phyloP scores from a whole-genome alignment of 2,888 invertebrate genomes.

The Agrotis exclamationis region DNA sequence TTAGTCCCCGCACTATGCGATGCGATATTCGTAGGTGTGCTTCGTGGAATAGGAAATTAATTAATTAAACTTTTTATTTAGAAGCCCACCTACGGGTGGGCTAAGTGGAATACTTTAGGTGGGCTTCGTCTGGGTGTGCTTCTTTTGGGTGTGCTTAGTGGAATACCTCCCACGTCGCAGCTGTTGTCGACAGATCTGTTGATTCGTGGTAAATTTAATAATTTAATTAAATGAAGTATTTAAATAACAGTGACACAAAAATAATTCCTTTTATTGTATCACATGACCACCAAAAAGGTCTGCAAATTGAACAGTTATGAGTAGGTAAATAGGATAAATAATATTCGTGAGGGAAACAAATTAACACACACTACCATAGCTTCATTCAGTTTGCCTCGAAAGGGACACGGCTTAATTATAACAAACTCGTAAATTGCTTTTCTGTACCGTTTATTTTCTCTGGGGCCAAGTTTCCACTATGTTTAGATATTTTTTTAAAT shows the following conservation, averaged over 20 bases:
- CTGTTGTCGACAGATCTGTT: not conserved
- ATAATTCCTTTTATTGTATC: too few relatives aligned
- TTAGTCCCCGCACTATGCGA: too few relatives aligned
- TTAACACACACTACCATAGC: constrained; percentile 31
- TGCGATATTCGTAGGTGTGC: too few relatives aligned
- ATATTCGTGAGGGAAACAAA: constrained; percentile 31
- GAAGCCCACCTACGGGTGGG: too few relatives aligned
- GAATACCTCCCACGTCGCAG: not conserved
- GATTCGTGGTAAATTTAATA: not conserved
- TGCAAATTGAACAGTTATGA: constrained; percentile 20
- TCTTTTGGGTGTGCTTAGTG: too few relatives aligned
- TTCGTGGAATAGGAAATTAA: too few relatives aligned
- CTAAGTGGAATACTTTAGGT: too few relatives aligned
- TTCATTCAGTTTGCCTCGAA: constrained; percentile 35
- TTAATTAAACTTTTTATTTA: too few relatives aligned
- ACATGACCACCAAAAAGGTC: not conserved
- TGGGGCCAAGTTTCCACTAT: constrained; percentile 4
- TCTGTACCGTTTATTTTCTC: constrained; percentile 28
- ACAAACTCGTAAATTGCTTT: constrained; percentile 47
- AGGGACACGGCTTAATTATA: constrained; percentile 45
- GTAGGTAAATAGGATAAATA: constrained; percentile 3
- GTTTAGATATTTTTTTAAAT: constrained; percentile 16
- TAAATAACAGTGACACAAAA: not conserved
- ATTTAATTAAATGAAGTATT: not conserved
- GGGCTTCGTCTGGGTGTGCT: too few relatives aligned